Conservation (phyloP, 2,113 vertebrate species). For the Todiramphus chloris region DNA sequence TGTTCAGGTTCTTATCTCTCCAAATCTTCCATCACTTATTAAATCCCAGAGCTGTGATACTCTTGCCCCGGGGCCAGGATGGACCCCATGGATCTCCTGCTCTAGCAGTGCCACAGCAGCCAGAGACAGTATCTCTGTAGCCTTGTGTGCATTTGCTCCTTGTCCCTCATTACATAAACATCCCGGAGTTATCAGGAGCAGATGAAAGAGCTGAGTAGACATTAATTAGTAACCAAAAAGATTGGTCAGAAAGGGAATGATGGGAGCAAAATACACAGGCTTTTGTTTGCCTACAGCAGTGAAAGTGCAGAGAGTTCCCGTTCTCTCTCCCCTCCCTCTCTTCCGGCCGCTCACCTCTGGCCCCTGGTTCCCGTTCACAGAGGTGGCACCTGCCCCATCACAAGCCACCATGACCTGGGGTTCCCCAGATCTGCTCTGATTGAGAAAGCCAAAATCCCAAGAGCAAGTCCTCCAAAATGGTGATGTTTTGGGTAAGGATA, state of each 20-base stretch:
- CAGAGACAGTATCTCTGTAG: not conserved
- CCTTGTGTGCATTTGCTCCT: not conserved
- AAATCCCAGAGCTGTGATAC: not conserved
- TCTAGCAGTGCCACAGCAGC: not conserved
- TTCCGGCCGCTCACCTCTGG: not conserved
- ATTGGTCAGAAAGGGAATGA: not conserved
- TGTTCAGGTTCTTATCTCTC: rapidly evolving
- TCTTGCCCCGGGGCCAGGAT: not conserved
- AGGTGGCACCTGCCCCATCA: not conserved
- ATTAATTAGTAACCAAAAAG: slow-evolving; percentile 61
- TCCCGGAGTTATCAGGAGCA: not conserved
- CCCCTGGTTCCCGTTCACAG: not conserved
- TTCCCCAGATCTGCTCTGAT: not conserved
- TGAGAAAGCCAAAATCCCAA: not conserved
- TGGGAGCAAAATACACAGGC: slow-evolving; percentile 58
- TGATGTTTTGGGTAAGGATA: not conserved
- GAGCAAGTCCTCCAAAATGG: not conserved
- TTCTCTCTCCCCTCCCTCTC: too few relatives aligned
- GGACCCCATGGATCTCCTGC: not conserved
- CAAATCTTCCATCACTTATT: not conserved
- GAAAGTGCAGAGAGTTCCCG: slow-evolving; percentile 29
- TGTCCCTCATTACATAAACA: slow-evolving; percentile 32
- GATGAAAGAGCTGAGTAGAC: not conserved
- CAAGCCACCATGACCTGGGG: rapidly evolving
- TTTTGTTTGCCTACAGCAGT: slow-evolving; percentile 32